Evolutionary conservation across 2,888 invertebrate species (phyloP), one percentile per base, ranked within the genome.

Genomic region (Drosophila ochracea): DNA sequence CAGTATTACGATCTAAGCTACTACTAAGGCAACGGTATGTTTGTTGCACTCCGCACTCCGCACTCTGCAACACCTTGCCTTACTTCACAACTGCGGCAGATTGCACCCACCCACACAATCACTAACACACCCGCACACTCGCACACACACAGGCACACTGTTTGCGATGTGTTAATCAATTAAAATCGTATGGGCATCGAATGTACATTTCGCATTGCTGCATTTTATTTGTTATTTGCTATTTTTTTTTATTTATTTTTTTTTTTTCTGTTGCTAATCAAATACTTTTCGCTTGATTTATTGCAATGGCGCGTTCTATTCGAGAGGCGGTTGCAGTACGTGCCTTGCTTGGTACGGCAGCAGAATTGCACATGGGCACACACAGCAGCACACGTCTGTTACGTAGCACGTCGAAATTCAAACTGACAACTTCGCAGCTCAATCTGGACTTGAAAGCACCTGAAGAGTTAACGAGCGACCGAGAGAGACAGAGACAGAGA

Each of bases 121-220:
- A 47, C 47, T 25, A 47, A 30, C 41, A 66, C 52, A 31, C 52
- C 30, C 57, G 31, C 57, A 57, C 78, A 75, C 78, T 63, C 70
- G 68, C 76, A 68, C 39, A 49, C 3, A 28, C 49, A 33, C 35
- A 33, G 33, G 33, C 64, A 59, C 64, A 25, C 28, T 30, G 47
- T 21, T 37, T 65, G 37, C 69, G 68, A 82, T 86, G 82, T 89
- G 86, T 82, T 86, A 80, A 89, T 86, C 82, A 86, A 89, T 80
- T 75, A 70, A 67, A 72, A 80, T 78, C 63, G 67, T 64, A 68
- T 70, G 80, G 68, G 73, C 71, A 77, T 73, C 75, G 68, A 79
- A 76, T 66, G 88, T 77, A 69, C 70, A 83, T 70, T 82, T 73
- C 49, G 65, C 59, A 69, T 68, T 79, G 58, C 49, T 68, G 67